These are phyloP conservation scores for Benthosema pterotum DNA, from an alignment of 2,797 vertebrate genomes.

Conservation along the genomic window DNA sequence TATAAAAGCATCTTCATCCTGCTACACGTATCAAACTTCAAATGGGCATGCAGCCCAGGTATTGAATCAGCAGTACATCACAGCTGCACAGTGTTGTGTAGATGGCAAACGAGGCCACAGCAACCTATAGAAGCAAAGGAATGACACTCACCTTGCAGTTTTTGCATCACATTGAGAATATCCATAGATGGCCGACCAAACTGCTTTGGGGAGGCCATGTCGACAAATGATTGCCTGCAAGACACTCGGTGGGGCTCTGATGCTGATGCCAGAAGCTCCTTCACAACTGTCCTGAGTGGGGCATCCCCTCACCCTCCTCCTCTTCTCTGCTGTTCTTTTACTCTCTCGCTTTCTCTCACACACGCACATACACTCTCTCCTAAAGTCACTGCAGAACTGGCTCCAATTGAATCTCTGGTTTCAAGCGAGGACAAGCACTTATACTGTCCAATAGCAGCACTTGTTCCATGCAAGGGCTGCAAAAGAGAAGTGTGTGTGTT, in stretches of 20 bases:
- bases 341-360: conserved; percentile 39
- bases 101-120: conserved; percentile 9
- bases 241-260: conserved; percentile 45
- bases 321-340: conserved; percentile 14
- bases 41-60: conserved; percentile 51
- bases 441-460: conserved; percentile 59
- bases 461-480: conserved; percentile 68
- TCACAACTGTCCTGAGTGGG: conserved; percentile 49
- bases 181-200: conserved; percentile 79
- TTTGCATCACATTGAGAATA: conserved; percentile 95
- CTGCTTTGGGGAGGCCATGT: conserved; percentile 86
- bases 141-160: conserved; percentile 89
- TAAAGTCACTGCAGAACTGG: conserved; percentile 56
- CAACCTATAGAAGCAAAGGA: conserved; percentile 16
- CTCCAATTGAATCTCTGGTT: conserved; percentile 60
- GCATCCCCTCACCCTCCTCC: conserved; percentile 62
- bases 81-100: conserved; percentile 35
- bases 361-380: conserved; percentile 33
- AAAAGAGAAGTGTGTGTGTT: conserved; percentile 57
- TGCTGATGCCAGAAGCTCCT: conserved; percentile 37
- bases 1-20: conserved; percentile 30
- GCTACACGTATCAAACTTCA: conserved; percentile 57
- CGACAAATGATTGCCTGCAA: conserved; percentile 20
- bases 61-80: conserved; percentile 75
- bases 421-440: conserved; percentile 49